Percentiles rank a stretch among this genome's conserved stretches.
Conservation (phyloP, 2,888 invertebrate species). For the Lasioglossum leucozonium region DNA sequence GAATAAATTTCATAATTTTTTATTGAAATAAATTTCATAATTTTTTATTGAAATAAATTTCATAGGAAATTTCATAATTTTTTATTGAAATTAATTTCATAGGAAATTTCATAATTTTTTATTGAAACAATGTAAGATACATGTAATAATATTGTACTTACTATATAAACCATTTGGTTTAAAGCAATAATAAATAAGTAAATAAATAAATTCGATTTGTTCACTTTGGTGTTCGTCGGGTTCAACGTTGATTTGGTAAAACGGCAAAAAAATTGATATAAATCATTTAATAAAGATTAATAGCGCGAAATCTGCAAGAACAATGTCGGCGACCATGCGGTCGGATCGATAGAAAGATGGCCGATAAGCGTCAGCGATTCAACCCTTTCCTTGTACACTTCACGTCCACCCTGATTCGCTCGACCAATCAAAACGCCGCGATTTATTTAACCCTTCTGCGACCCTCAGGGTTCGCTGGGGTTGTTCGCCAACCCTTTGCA, state of each 20-base stretch:
- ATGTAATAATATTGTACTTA: too few relatives aligned
- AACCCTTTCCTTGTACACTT: conserved; percentile 59
- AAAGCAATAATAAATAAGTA: too few relatives aligned
- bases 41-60: too few relatives aligned
- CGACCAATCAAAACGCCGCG: conserved; percentile 77
- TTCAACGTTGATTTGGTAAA: not conserved
- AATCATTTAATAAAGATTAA: not conserved
- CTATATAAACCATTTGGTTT: too few relatives aligned
- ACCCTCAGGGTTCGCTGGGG: conserved; percentile 14
- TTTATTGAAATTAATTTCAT: too few relatives aligned
- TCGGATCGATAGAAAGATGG: conserved; percentile 64
- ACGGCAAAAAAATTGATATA: too few relatives aligned
- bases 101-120: too few relatives aligned
- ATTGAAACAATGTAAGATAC: too few relatives aligned
- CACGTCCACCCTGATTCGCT: conserved; percentile 66
- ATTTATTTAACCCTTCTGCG: conserved; percentile 80
- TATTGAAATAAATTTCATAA: too few relatives aligned
- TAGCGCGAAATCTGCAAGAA: not conserved
- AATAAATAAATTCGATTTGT: not conserved
- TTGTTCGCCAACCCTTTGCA: conserved; percentile 68
- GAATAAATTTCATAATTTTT: too few relatives aligned
- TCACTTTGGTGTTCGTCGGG: too few relatives aligned
- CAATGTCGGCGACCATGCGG: conserved; percentile 5
- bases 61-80: too few relatives aligned
- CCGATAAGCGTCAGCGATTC: conserved; percentile 56